Base-by-base conservation (phyloP, 2,888 invertebrate species). In the Mallateleia sp. region DNA sequence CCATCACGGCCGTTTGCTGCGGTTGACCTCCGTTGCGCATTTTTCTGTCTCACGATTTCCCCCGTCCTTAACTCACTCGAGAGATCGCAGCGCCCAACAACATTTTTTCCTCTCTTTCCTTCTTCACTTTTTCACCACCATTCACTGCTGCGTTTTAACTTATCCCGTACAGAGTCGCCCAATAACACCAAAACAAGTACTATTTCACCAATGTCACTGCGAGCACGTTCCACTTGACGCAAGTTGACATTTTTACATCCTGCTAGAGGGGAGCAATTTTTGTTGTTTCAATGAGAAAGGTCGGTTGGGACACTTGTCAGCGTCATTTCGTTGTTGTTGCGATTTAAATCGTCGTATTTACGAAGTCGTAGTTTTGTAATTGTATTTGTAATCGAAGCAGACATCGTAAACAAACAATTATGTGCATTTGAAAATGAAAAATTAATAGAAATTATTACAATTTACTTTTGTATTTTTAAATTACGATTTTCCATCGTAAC, bases 21-120 rank as follows among this genome's bases (percentile, higher is more conserved):
- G 92, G 91, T 90, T 94, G 94, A 66, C 92, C 93, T 80, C 94
- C 94, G 95, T 94, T 94, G 91, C 94, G 93, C 94, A 94, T 94
- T 90, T 92, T 92, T 89, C 74, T 66, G 22, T 67, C 22, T 66
- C 50, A 24, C 77, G 62, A 54, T 69, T 81, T 71, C 66, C 54
- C 56, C 32, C 45, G 47, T 47, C 24, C 64, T 71, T 79, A 28
- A 50, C 56, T 75, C 64, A 34, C 62, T 75, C 60, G 50, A 50
- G 47, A 62, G 74, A 50, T 62, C 45, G 54, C 67, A 38, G 64
- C 42, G 14, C 20, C 74, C 52, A 25, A 32, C 60, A 64, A 45
- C 71, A 47, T 66, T 72, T 78, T 77, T 67, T 60, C 24, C 67
- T 38, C 2, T 45, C 50, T 15, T 60, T 74, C 32, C 52, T 52